Conservation (phyloP, 2,113 vertebrate genomes). For the Neogobius melanostomus region DNA sequence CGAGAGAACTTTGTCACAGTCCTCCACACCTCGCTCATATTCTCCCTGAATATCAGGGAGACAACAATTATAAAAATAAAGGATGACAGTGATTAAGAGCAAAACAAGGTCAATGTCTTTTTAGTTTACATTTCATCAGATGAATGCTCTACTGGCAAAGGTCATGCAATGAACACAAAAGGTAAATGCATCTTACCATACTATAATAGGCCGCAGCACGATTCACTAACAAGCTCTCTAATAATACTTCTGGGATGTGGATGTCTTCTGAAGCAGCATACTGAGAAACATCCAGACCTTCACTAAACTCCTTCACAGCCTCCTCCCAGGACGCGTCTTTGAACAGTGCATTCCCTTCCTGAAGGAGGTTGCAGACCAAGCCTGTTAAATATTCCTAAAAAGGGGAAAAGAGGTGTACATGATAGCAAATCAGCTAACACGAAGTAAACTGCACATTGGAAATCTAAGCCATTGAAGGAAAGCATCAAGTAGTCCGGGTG, state of each 20-base stretch:
- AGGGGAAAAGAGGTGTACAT: not conserved
- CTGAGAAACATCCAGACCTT: slow-evolving; percentile 85
- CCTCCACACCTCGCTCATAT: slow-evolving; percentile 81
- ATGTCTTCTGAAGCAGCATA: slow-evolving; percentile 84
- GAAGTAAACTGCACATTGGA: too few species aligned
- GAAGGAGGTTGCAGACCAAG: slow-evolving; percentile 87
- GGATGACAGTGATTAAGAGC: not conserved
- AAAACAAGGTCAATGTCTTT: too few species aligned
- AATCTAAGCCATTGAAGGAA: too few species aligned
- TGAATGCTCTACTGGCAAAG: too few species aligned
- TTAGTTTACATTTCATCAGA: too few species aligned
- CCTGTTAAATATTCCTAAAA: slow-evolving; percentile 85
- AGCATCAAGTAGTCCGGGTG: not conserved
- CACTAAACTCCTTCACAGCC: slow-evolving; percentile 84
- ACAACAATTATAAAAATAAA: not conserved
- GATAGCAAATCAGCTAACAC: too few species aligned
- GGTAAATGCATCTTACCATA: slow-evolving; percentile 79
- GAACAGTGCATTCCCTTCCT: slow-evolving; percentile 88
- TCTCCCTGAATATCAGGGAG: slow-evolving; percentile 72
- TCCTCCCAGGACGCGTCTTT: slow-evolving; percentile 79
- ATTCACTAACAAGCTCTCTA: slow-evolving; percentile 89
- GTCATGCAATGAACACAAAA: not conserved
- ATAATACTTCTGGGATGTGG: slow-evolving; percentile 78
- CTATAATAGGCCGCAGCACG: slow-evolving; percentile 86
- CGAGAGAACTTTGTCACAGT: slow-evolving; percentile 84